Evolutionary conservation across 2,888 invertebrate genomes (phyloP), one percentile per base, ranked within the genome.

Genomic region (Clivina fossor): DNA sequence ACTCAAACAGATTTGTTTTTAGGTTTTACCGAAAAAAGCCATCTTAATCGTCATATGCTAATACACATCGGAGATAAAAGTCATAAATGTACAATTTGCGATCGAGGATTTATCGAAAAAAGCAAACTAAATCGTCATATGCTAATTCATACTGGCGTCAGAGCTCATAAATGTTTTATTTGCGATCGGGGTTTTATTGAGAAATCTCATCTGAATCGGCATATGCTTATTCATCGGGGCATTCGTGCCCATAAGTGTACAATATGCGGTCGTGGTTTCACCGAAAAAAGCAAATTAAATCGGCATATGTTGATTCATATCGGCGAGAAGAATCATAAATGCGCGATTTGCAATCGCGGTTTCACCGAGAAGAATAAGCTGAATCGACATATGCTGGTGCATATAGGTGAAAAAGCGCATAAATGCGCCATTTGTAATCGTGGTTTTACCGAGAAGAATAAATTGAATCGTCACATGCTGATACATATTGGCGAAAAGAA

Each of bases 51-150:
- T 2, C 53, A 53, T 13, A 53, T 53, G 53, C 15, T 53, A 7
- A 53, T 53, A n/a, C 53, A 53, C 19, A 53, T 53, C 18, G 53
- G 53, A 1, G 53, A 53, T 18, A 53, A 53, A 13, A 44, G 44
- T 3, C 53, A 53, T 37, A 53, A 53, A 44, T 53, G 53, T n/a
- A 53, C 53, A 15, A 53, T 53, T 13, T 53, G 53, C 9, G 53
- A 53, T 18, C 43, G 53, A 5, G 53, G 53, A 1, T 53, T 53
- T n/a, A 53, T 53, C 33, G 53, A 53, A 28, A 53, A 53, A 44
- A 33, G 33, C 4, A 53, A 53, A 44, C 19, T 53, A 20, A 53
- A 43, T 9, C 43, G 53, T 1, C 53, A 53, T 26, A 53, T 53
- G 53, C 18, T 53, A 7, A 53, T 53, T 26, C 53, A 53, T 13